phyloP scores from a whole-genome alignment of 2,113 vertebrate genomes.

The Climacteris rufus region DNA sequence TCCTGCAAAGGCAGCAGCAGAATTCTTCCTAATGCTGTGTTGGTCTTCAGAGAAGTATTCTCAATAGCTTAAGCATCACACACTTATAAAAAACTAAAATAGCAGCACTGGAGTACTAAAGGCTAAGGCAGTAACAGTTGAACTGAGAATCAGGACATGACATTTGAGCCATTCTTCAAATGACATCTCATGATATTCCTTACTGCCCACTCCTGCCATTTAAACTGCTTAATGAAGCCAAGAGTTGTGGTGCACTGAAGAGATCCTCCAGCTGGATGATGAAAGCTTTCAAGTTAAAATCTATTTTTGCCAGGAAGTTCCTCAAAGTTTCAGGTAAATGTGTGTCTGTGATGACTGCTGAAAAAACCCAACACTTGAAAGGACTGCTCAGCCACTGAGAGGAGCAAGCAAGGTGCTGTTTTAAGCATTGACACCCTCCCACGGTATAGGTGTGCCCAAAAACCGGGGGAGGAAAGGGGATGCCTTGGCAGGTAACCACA shows the following conservation, averaged over 20 bases:
- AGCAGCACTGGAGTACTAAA: neutral
- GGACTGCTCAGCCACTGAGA: neutral
- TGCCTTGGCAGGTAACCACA: neutral
- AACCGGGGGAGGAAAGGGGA: neutral
- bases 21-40: neutral
- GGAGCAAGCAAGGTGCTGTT: neutral
- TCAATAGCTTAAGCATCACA: slow-evolving; percentile 12
- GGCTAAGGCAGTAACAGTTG: neutral
- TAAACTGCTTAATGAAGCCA: neutral
- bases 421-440: neutral
- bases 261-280: neutral
- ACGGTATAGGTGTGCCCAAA: neutral
- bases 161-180: slow-evolving; percentile 22
- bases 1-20: neutral
- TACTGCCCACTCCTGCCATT: slow-evolving; percentile 14
- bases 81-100: neutral
- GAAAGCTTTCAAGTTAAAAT: neutral
- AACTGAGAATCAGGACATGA: neutral
- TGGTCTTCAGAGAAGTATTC: neutral
- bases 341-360: neutral
- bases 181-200: neutral
- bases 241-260: neutral
- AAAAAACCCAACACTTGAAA: neutral
- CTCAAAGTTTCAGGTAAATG: neutral
- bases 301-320: neutral